Base-by-base conservation (phyloP, 2,888 invertebrate species). In the Autographa gamma region DNA sequence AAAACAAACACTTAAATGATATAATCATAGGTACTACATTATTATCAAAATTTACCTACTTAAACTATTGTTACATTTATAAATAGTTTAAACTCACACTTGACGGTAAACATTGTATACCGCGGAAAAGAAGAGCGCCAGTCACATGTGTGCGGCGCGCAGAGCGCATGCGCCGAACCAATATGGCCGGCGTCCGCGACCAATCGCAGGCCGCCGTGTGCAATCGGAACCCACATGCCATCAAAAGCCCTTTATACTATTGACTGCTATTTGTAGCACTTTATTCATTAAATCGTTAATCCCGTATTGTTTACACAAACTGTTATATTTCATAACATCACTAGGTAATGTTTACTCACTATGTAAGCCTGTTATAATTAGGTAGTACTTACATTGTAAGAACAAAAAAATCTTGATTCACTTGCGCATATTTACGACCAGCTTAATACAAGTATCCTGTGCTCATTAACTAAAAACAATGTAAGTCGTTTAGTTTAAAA, bases 101-200 rank as follows among this genome's bases (percentile, higher is more conserved):
- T 78, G 81, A 79, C 80, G 61, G 74, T 73, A 65, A 71, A 77
- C 72, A 80, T 70, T 64, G 80, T 70, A 32, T 73, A 71, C 75
- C 72, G 75, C 81, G 82, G 82, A 81, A 84, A 76, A 85, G 83
- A 85, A 82, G 79, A 85, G 76, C 81, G 63, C 88, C 85, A 88
- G 88, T 89, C 92, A 90, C 91, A 92, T 92, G 91, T 92, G 90
- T 89, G 91, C 81, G 85, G 74, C 82, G 85, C 79, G 83, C 71
- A 87, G 79, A 83, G 91, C 93, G 93, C 95, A 93, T 94, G 95
- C 94, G 93, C 91, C 86, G 86, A 91, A 90, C 91, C 90, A 95
- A 95, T 87, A 95, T 95, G 95, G 95, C 95, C 91, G 94, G 85
- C 90, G 81, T 78, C 76, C 77, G 79, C 85, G 88, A 84, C 95